Percentiles rank a stretch among this genome's conserved stretches.
These are phyloP conservation scores for Micrasema minimum DNA, from an alignment of 1,140 invertebrate genomes.

Conservation along the genomic window DNA sequence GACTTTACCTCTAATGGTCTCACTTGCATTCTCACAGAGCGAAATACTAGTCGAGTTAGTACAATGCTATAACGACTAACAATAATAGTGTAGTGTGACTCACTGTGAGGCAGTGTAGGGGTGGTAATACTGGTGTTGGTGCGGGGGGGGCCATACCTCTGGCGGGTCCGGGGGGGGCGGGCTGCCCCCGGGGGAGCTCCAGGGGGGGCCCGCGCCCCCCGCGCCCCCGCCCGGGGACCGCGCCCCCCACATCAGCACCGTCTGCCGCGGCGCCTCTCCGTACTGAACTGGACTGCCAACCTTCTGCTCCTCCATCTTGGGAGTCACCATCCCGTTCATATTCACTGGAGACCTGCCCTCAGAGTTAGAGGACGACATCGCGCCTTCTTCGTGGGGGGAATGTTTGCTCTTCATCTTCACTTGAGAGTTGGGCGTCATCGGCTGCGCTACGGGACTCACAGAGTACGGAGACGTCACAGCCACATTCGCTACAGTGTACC, in stretches of 20 bases:
- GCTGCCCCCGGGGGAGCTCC: constrained; percentile 51
- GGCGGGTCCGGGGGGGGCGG: constrained; percentile 57
- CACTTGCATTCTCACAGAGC: neutral
- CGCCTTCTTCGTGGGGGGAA: constrained; percentile 68
- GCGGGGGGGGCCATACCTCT: constrained; percentile 74
- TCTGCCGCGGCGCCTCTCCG: constrained; percentile 77
- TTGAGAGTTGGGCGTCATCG: constrained; percentile 61
- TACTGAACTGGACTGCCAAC: constrained; percentile 63
- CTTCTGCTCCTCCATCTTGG: constrained; percentile 75
- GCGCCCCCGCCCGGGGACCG: constrained; percentile 56
- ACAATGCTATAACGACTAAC: constrained; percentile 40
- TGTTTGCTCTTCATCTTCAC: constrained; percentile 59
- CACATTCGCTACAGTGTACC: constrained; percentile 67
- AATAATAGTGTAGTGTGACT: constrained; percentile 62
- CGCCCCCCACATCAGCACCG: constrained; percentile 84
- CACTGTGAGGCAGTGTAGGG: constrained; percentile 73
- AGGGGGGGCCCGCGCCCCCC: constrained; percentile 12
- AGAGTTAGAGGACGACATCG: constrained; percentile 66
- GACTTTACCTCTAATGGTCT: too few species aligned
- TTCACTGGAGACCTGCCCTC: constrained; percentile 68
- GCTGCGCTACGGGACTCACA: constrained; percentile 65
- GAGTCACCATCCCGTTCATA: constrained; percentile 69
- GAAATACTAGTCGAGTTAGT: neutral
- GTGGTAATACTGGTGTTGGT: constrained; percentile 70
- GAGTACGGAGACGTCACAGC: constrained; percentile 62